Evolutionary conservation across 2,888 invertebrate species (phyloP).

Genomic region (Hermaeophaga mercurialis): DNA sequence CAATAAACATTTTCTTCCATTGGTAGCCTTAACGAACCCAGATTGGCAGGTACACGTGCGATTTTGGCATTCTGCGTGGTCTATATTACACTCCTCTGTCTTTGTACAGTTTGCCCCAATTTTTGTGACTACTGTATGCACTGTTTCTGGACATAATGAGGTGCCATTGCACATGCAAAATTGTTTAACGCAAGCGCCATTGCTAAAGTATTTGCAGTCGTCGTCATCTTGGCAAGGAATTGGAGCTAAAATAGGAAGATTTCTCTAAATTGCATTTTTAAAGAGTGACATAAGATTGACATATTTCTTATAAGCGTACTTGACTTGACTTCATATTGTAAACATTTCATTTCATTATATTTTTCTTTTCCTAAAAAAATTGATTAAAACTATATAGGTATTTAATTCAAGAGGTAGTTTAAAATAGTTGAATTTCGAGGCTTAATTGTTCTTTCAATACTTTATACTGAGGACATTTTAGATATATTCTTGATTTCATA

Average conservation of each 20-base stretch:
- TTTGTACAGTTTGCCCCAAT: constrained; percentile 44
- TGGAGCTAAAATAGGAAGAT: constrained; percentile 14
- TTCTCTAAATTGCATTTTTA: too few species aligned
- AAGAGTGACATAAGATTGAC: too few species aligned
- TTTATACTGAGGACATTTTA: too few species aligned
- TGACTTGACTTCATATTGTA: too few species aligned
- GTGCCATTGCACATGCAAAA: constrained; percentile 41
- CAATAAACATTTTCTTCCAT: constrained; percentile 45
- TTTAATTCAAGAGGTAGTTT: too few species aligned
- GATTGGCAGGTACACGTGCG: constrained; percentile 42
- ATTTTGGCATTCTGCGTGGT: constrained; percentile 40
- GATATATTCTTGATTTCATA: too few species aligned
- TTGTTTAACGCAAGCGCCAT: constrained; percentile 33
- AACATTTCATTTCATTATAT: too few species aligned
- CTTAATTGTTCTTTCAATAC: too few species aligned
- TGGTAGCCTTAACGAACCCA: constrained; percentile 37
- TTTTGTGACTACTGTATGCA: constrained; percentile 37
- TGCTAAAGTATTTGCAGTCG: constrained; percentile 36
- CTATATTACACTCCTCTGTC: constrained; percentile 44
- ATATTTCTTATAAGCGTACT: too few species aligned
- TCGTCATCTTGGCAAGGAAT: constrained; percentile 36
- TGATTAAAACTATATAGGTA: too few species aligned
- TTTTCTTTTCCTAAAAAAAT: too few species aligned
- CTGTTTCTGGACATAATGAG: constrained; percentile 31
- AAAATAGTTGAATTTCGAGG: too few species aligned